Conservation (phyloP, 2,113 vertebrate species). For the Pomatostomus ruficeps region DNA sequence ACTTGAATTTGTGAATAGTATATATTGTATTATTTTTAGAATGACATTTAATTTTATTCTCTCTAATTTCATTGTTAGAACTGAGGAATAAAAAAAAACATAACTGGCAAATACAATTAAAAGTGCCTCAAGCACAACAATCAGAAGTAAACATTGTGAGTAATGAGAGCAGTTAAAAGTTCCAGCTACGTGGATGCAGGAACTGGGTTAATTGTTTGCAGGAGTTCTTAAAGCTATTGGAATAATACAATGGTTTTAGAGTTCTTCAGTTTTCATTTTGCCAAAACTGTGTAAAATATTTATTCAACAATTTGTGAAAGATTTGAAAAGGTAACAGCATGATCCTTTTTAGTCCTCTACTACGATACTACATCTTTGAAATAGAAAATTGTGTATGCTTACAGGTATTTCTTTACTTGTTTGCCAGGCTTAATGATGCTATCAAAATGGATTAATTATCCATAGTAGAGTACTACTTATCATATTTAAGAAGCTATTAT, state of each 20-base stretch:
- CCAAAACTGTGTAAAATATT: background rate
- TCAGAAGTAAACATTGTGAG: background rate
- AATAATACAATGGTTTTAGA: conserved; percentile 6
- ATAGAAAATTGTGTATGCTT: background rate
- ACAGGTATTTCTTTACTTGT: background rate
- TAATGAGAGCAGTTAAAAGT: conserved; percentile 36
- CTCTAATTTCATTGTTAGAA: background rate
- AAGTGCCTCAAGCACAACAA: background rate
- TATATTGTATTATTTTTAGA: background rate
- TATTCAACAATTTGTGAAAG: background rate
- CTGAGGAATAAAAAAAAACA: background rate
- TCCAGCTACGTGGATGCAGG: conserved; percentile 12
- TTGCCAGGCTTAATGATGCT: background rate
- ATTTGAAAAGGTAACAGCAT: background rate
- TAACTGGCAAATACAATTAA: background rate
- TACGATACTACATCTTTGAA: background rate
- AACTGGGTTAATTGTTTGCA: conserved; percentile 63
- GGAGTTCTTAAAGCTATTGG: conserved; percentile 24
- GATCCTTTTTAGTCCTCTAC: background rate
- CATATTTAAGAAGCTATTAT: background rate
- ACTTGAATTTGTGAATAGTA: background rate
- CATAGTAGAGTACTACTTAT: background rate
- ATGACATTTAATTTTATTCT: background rate
- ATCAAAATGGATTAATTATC: background rate
- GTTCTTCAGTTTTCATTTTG: background rate